Percentiles rank a stretch among this genome's conserved stretches.
Conservation (phyloP, 2,113 vertebrate genomes). For the Oryzias curvinotus region DNA sequence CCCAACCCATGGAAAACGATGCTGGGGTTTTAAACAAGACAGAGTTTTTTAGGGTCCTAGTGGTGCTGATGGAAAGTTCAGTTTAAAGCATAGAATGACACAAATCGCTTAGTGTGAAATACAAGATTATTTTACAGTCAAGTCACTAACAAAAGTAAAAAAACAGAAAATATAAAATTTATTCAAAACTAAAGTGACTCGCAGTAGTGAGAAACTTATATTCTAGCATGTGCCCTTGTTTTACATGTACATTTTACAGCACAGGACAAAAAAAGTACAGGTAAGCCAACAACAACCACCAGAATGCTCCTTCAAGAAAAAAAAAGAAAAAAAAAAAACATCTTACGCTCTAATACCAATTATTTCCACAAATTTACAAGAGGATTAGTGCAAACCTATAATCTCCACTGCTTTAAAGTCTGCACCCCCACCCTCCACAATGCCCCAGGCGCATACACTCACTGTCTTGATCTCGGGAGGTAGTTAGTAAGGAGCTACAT, state of each 20-base stretch:
- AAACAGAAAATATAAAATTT: constrained; percentile 27
- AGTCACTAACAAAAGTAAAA: constrained; percentile 16
- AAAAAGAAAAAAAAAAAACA: background rate
- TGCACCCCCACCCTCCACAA: constrained; percentile 21
- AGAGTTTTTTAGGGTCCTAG: constrained; percentile 10
- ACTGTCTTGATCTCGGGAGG: constrained; percentile 94
- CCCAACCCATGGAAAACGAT: constrained; percentile 97
- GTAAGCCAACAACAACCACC: constrained; percentile 1
- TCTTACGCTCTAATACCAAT: constrained; percentile 1
- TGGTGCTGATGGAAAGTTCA: background rate
- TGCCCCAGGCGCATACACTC: constrained; percentile 84
- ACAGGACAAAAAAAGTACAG: background rate
- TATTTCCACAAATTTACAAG: constrained; percentile 2
- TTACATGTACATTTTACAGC: no score
- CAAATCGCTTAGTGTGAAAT: constrained; percentile 18
- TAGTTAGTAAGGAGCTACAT: constrained; percentile 96
- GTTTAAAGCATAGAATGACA: constrained; percentile 4
- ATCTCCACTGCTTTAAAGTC: background rate
- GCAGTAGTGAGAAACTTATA: constrained; percentile 3
- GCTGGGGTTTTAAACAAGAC: constrained; percentile 71
- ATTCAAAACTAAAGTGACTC: constrained; percentile 20
- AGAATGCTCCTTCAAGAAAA: background rate
- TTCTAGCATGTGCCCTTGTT: background rate
- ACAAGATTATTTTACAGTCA: constrained; percentile 6
- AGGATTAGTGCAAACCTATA: constrained; percentile 12